phyloP scores from a whole-genome alignment of 2,113 vertebrate genomes.

The Ursus arctos region DNA sequence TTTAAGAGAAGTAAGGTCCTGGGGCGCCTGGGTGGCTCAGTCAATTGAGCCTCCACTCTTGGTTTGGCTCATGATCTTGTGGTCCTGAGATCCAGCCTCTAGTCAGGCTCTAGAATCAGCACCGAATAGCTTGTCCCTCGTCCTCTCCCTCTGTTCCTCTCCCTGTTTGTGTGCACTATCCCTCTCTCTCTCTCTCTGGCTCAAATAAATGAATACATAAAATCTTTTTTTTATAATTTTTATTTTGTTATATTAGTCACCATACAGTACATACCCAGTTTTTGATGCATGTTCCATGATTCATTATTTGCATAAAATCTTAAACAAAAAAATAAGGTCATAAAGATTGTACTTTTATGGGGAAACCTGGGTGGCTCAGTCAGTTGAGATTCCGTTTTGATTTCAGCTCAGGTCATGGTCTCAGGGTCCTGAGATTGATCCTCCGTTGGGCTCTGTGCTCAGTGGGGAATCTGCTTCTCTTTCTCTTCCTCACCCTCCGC shows the following conservation, averaged over 20 bases:
- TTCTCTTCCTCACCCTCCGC: neutral
- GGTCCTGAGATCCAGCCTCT: neutral
- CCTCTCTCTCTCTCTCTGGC: too few relatives aligned
- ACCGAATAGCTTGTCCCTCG: too few relatives aligned
- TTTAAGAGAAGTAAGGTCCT: neutral
- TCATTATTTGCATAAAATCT: too few relatives aligned
- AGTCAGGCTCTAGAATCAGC: neutral
- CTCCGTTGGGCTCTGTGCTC: neutral
- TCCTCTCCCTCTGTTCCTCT: too few relatives aligned
- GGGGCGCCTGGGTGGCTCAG: neutral
- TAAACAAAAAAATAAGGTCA: neutral
- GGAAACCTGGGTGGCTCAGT: neutral
- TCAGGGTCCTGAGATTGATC: neutral
- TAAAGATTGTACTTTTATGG: neutral
- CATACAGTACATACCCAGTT: too few relatives aligned
- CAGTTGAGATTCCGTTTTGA: neutral
- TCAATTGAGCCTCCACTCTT: neutral
- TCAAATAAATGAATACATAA: too few relatives aligned
- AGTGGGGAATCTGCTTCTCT: neutral
- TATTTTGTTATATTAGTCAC: too few relatives aligned
- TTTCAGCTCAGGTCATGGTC: neutral
- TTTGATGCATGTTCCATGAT: too few relatives aligned
- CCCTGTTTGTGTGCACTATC: too few relatives aligned
- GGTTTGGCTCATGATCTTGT: neutral
- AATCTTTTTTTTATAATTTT: too few relatives aligned